phyloP scores from a whole-genome alignment of 2,888 invertebrate genomes.

The Congeria kusceri region DNA sequence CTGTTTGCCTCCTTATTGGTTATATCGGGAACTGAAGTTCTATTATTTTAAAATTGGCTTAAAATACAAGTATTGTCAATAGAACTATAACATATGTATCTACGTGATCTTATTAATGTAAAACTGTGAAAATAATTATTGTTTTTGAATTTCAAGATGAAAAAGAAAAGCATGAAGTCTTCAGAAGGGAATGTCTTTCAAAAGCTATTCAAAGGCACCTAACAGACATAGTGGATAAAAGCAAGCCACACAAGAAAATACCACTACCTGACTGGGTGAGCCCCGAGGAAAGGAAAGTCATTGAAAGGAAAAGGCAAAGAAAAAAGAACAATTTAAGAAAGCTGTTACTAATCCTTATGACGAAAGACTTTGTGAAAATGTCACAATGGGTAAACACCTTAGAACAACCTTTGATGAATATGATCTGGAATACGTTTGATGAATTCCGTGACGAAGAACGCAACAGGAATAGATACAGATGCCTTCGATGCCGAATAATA shows the following conservation, averaged over 20 bases:
- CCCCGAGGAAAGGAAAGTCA: conserved; percentile 5
- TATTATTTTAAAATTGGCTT: no score
- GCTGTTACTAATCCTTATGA: conserved; percentile 26
- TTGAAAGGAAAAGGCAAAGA: not conserved
- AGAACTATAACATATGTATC: no score
- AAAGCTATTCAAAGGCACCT: conserved; percentile 54
- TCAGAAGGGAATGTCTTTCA: conserved; percentile 43
- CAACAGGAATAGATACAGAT: conserved; percentile 36
- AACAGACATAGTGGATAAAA: conserved; percentile 32
- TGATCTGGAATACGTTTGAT: conserved; percentile 33
- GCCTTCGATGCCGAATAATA: conserved; percentile 36
- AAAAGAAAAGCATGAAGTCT: conserved; percentile 13
- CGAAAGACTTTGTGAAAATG: conserved; percentile 34
- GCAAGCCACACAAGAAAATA: not conserved
- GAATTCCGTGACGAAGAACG: conserved; percentile 41
- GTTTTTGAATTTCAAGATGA: conserved; percentile 40
- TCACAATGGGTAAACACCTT: conserved; percentile 27
- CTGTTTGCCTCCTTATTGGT: no score
- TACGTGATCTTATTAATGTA: no score
- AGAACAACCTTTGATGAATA: not conserved
- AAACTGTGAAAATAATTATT: not conserved
- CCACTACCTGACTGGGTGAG: conserved; percentile 25
- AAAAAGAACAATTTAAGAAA: conserved; percentile 23
- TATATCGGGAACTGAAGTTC: no score
- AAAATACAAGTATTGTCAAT: no score